These are phyloP conservation scores for Cirrhinus molitorella DNA, from an alignment of 2,797 vertebrate genomes.

Conservation along the genomic window DNA sequence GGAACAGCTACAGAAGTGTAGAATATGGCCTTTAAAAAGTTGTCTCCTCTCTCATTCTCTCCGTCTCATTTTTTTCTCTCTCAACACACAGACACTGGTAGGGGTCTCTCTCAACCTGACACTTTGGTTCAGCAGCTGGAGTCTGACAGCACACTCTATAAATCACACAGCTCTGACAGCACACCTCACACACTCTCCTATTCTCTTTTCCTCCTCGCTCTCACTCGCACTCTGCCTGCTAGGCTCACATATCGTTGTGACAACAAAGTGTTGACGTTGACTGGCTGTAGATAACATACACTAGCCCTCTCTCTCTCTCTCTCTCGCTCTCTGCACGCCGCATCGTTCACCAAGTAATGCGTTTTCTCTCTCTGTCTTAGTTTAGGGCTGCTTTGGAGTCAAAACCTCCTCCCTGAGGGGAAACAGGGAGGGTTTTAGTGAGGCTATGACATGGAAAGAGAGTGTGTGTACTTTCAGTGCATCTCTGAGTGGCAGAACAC, in stretches of 20 bases:
- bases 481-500: slow-evolving; percentile 58
- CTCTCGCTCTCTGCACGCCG: background rate
- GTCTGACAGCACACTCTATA: slow-evolving; percentile 62
- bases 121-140: slow-evolving; percentile 57
- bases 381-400: slow-evolving; percentile 64
- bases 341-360: slow-evolving; percentile 13
- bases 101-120: slow-evolving; percentile 57
- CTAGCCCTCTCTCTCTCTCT: slow-evolving; percentile 40
- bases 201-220: slow-evolving; percentile 6
- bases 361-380: slow-evolving; percentile 26
- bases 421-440: slow-evolving; percentile 58
- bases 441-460: slow-evolving; percentile 74
- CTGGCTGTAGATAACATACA: slow-evolving; percentile 49
- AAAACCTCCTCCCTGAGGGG: slow-evolving; percentile 57
- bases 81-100: slow-evolving; percentile 40
- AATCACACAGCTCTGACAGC: slow-evolving; percentile 61
- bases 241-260: slow-evolving; percentile 41
- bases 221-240: slow-evolving; percentile 42
- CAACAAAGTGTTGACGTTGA: slow-evolving; percentile 52
- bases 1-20: background rate
- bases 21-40: slow-evolving; percentile 1
- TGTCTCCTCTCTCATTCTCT: slow-evolving; percentile 24
- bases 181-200: slow-evolving; percentile 49
- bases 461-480: slow-evolving; percentile 59
- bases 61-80: slow-evolving; percentile 8